A percentile compares a stretch with the other conserved stretches of the same genome.
These are phyloP conservation scores for Trichopoda pennipes DNA, from an alignment of 2,888 invertebrate genomes.

Conservation along the genomic window DNA sequence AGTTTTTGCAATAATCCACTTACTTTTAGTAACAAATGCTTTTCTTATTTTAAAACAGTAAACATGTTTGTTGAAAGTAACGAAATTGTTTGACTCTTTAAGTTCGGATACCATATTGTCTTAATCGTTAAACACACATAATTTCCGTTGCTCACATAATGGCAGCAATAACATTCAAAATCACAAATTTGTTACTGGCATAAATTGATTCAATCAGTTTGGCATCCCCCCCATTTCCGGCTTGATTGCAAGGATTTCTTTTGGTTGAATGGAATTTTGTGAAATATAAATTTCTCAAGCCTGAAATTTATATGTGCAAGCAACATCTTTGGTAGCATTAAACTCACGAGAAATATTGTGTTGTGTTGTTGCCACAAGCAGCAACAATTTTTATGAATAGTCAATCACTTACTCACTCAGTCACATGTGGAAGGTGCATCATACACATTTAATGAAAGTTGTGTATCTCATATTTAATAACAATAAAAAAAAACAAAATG, in stretches of 20 bases:
- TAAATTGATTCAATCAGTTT: constrained; percentile 76
- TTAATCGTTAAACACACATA: not conserved
- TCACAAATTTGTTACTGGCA: constrained; percentile 19
- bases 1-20: not conserved
- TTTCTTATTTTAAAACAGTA: constrained; percentile 14
- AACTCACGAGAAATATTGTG: not conserved
- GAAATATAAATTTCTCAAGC: constrained; percentile 59
- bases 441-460: constrained; percentile 20
- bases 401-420: constrained; percentile 5
- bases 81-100: constrained; percentile 8
- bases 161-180: constrained; percentile 15
- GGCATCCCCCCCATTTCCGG: constrained; percentile 79
- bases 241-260: constrained; percentile 64
- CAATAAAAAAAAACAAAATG: constrained; percentile 2
- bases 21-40: not conserved
- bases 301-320: constrained; percentile 20
- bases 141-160: constrained; percentile 8
- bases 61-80: not conserved
- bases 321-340: constrained; percentile 23
- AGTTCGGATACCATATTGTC: not conserved
- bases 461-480: constrained; percentile 42
- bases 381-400: constrained; percentile 7
- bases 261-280: constrained; percentile 21
- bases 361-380: constrained; percentile 24
- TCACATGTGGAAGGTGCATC: constrained; percentile 1